Base-by-base conservation (phyloP, 35 echinoderm and acorn worm genomes). In the Strongylocentrotus purpuratus region DNA sequence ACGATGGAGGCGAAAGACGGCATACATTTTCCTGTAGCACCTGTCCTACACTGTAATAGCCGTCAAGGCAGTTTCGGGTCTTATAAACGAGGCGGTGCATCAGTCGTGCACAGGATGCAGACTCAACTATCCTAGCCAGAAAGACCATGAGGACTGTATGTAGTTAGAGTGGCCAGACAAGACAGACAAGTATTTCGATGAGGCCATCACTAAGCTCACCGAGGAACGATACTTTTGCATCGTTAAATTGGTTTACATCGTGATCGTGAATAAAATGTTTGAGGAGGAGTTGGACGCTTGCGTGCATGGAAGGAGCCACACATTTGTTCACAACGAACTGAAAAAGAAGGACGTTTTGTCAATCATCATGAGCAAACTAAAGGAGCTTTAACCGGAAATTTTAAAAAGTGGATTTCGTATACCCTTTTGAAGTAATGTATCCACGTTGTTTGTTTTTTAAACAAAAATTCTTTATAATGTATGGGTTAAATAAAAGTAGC, bases 141-240 rank as follows among this genome's bases (percentile, higher is more conserved):
- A 45, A 45, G 88, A 91, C 88, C 88, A 91, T 9, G 88, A 46
- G n/a, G 88, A 91, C 22, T 91, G 88, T 10, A 33, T 91, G 88
- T 91, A 33, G 88, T 0, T 91, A 4, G 17, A 10, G 32, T 41
- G 88, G 88, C 22, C 31, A 22, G 88, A 91, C 32, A 22, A 4
- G 5, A 9, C 45, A 46, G 88, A 91, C 7, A 91, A 91, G 9
- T 91, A 91, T 35, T 7, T 91, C 0, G 88, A 91, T 6, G 88
- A 10, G 20, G 32, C 88, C 32, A 13, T 91, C 9, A 31, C 22
- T 5, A 91, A 22, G 2, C 12, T 91, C 20, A 91, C 88, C 9
- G 32, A 91, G 33, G 88, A 91, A 8, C 88, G 32, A 46, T 91
- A 33, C 33, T 91, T 33, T 91, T 33, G 22, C 2, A 6, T 91